Evolutionary conservation across 30 jellyfish, hydroid and myxozoan genomes (phyloP), one percentile per base, ranked within the genome.

Genomic region (Catostylus mosaicus): DNA sequence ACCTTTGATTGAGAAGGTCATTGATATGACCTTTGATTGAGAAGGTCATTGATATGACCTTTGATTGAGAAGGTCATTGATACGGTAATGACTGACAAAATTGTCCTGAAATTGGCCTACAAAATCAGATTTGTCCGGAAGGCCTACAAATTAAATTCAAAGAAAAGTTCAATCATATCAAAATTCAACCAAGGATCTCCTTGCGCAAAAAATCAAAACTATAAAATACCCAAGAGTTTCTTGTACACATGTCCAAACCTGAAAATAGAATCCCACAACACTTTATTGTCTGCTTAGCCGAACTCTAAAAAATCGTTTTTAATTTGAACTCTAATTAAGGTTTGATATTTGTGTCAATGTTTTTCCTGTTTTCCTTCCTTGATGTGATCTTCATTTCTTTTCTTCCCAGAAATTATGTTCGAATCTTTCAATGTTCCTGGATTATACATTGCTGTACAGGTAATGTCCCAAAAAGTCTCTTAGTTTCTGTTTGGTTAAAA

Each of bases 341-440:
- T n/a, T n/a, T n/a, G n/a, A n/a, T n/a, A n/a, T n/a, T n/a, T n/a
- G n/a, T n/a, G n/a, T n/a, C n/a, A n/a, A n/a, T n/a, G n/a, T n/a
- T n/a, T 43, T 43, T 43, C 54, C 16, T 43, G 0, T 43, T 43
- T 43, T 9, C 8, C 16, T 43, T 43, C 54, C 54, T 6, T 0
- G 16, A 9, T 16, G 16, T 43, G 16, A 43, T 43, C 16, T 9
- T 16, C 54, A 43, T 14, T 40, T 40, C 47, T 24, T 35, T 35
- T 78, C 62, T 23, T 57, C 36, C 16, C 59, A 68, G 99, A 94
- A 68, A 94, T 94, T 75, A 94, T 94, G 99, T 94, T 94, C 31
- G 99, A 94, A 75, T 88, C 99, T 33, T 94, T 94, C 83, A 94
- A 94, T 80, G 99, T 94, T 67, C 99, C 99, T 77, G 99, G 99